Evolutionary conservation across 2,888 invertebrate genomes (phyloP), one percentile per base, ranked within the genome.

Genomic region (Phyllotreta cruciferae): DNA sequence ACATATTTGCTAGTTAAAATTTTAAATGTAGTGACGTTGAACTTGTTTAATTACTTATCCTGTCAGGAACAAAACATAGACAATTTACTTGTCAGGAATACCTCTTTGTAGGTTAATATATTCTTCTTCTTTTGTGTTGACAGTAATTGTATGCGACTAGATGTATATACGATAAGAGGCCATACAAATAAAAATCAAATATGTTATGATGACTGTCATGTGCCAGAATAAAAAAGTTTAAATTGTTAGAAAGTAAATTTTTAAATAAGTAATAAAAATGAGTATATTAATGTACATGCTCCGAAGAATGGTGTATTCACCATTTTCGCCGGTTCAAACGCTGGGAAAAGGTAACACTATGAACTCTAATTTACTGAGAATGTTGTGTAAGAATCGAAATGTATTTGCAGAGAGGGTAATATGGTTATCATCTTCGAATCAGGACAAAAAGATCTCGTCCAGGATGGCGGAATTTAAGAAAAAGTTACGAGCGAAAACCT

Each of bases 401-500:
- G 13, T 8, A n/a, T 10, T 56, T 62, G 37, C 34, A 67, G 65
- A 69, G 65, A 44, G 42, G 36, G 13, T 64, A 10, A 61, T 66
- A 49, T 62, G 66, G 47, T 62, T 60, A 49, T 73, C 71, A 41
- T 73, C 71, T 7, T 39, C 39, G 4, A 57, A 57, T 37, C 37
- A 53, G 8, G 65, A 71, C 55, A 71, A 78, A 38, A 78, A 78
- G 64, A 76, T 82, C 13, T 86, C 85, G 66, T 81, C 84, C 34
- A 82, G 87, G 66, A 78, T 92, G 75, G 80, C 86, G 66, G 91
- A 91, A 75, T 91, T 92, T 76, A 85, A 87, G 71, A 88, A 91
- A 77, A 93, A 92, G 78, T 79, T 92, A 63, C 86, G 92, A 67
- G 77, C 79, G 66, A 87, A 86, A 58, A 86, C 88, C 39, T 85